A percentile compares a stretch with the other conserved stretches of the same genome.
These are phyloP conservation scores for Dascyllus trimaculatus DNA, from an alignment of 2,113 vertebrate genomes.

Conservation along the genomic window DNA sequence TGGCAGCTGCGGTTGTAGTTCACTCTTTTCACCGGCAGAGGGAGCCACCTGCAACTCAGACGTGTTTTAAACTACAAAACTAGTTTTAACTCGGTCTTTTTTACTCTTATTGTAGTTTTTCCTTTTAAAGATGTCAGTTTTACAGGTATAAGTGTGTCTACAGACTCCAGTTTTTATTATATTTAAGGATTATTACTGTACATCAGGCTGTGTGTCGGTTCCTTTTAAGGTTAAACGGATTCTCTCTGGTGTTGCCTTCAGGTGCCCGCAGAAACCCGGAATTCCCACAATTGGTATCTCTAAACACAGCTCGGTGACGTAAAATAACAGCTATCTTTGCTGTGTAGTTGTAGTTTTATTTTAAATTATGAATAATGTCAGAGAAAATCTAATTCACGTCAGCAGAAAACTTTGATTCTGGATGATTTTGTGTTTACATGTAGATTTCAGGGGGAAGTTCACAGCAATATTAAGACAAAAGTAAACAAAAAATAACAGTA, in stretches of 20 bases:
- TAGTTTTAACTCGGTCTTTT: no score
- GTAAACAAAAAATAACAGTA: no score
- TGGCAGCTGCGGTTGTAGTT: background rate
- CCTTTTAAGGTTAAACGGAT: conserved; percentile 50
- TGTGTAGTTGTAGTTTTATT: no score
- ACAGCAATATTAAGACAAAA: no score
- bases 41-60: background rate
- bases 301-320: background rate
- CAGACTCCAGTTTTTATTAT: fast-evolving
- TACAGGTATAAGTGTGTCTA: background rate
- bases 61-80: no score
- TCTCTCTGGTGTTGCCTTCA: conserved; percentile 12
- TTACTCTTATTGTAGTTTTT: background rate
- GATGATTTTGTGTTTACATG: no score
- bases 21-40: background rate
- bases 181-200: background rate
- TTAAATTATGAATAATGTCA: no score
- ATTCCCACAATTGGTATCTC: background rate
- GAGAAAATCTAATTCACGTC: no score
- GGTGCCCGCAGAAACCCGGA: fast-evolving
- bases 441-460: no score
- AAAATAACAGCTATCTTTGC: no score
- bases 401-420: no score
- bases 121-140: background rate
- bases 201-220: background rate